Percentiles rank a stretch among this genome's conserved stretches.
Conservation (phyloP, 2,797 vertebrate species). For the Adrianichthys oophorus region DNA sequence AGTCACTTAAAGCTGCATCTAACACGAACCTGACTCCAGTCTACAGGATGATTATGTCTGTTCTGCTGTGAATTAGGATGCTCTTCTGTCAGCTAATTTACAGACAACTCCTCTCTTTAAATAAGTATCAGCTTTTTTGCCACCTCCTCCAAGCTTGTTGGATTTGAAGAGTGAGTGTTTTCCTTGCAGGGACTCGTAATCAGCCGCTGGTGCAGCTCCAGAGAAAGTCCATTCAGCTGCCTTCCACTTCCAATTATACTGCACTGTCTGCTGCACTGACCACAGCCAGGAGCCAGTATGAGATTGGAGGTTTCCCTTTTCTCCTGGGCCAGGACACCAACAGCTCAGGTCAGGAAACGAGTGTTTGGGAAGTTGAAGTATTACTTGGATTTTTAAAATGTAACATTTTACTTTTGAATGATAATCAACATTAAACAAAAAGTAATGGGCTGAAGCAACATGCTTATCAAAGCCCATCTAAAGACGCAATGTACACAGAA, state of each 20-base stretch:
- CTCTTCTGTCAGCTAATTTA: constrained; percentile 5
- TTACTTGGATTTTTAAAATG: neutral
- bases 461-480: too few species aligned
- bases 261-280: constrained; percentile 89
- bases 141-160: neutral
- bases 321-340: constrained; percentile 89
- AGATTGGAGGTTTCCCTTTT: constrained; percentile 89
- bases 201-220: constrained; percentile 93
- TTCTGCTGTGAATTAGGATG: neutral
- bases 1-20: neutral
- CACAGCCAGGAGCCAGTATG: constrained; percentile 84
- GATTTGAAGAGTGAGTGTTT: constrained; percentile 1
- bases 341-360: constrained; percentile 76
- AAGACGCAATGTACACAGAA: too few species aligned
- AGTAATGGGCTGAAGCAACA: too few species aligned
- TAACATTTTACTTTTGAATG: too few species aligned
- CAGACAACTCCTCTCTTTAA: neutral
- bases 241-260: constrained; percentile 86
- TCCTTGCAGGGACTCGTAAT: constrained; percentile 82
- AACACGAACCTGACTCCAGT: neutral
- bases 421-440: too few species aligned
- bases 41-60: neutral
- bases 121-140: neutral
- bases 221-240: constrained; percentile 86
- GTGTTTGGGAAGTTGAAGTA: neutral